Base-by-base conservation (phyloP, 2,797 vertebrate genomes). In the Echiichthys vipera region DNA sequence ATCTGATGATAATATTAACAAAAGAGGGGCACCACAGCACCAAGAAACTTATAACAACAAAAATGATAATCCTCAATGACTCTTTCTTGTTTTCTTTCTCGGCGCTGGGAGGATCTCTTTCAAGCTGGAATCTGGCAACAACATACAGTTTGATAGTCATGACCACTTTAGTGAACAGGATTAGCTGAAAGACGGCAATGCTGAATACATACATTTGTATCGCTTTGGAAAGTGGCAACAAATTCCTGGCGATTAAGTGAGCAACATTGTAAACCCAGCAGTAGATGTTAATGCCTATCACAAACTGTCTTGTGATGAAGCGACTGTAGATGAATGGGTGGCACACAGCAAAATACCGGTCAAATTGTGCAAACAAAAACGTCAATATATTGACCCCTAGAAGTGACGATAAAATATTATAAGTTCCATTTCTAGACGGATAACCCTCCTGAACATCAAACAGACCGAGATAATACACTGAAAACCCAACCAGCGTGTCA, bases 1-100 rank as follows among this genome's bases (percentile, higher is more conserved):
- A 74, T n/a, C 63, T 88, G 30, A 90, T 3, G 0, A 90, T 13
- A 10, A 92, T 89, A 27, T 93, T 87, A 0, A 91, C 27, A 15
- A 90, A 89, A 34, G 88, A 85, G 2, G 89, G 89, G 37, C 68
- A 43, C 94, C 94, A 95, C 50, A 95, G 17, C 27, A 65, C 32
- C 65, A 95, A 40, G 47, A 94, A 94, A 42, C 68, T 91, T 5
- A 92, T 78, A 0, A 94, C 94, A 1, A 93, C 93, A 39, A 94
- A 90, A 0, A 95, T 88, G 5, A 95, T 91, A 0, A 94, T 90
- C 14, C 61, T 86, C 5, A 93, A 2, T 0, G 92, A 92, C 3
- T 91, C 89, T 51, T 74, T 90, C n/a, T 92, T 91, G 81, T 2
- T 90, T 0, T 89, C 89, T 40, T 10, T 87, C 10, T 88, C 88